Conservation (phyloP, 2,113 vertebrate species). For the Garra rufa region DNA sequence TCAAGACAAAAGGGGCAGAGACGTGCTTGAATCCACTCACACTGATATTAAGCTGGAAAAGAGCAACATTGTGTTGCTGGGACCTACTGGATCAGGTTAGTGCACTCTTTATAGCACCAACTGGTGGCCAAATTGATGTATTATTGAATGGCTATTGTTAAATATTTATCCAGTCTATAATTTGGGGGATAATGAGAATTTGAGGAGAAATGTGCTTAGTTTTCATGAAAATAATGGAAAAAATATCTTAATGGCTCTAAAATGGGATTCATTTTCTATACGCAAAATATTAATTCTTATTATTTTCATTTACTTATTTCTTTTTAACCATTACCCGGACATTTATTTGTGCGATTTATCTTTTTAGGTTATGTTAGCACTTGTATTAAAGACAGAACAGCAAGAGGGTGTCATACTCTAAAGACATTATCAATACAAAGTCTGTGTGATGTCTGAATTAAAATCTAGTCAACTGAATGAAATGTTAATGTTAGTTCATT, state of each 20-base stretch:
- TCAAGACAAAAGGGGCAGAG: constrained; percentile 92
- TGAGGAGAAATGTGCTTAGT: not conserved
- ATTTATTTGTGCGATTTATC: not conserved
- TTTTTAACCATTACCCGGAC: not conserved
- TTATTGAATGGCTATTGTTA: not conserved
- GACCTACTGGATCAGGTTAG: constrained; percentile 96
- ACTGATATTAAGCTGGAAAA: constrained; percentile 98
- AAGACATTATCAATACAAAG: not conserved
- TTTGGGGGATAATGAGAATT: not conserved
- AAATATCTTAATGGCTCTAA: not conserved
- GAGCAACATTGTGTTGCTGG: constrained; percentile 97
- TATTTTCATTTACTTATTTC: not conserved
- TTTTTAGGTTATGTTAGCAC: not conserved
- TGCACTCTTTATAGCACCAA: not conserved
- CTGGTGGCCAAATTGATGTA: not conserved
- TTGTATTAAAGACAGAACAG: not conserved
- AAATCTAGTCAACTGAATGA: not conserved
- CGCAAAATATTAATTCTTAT: not conserved
- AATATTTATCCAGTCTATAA: not conserved
- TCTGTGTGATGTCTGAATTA: not conserved
- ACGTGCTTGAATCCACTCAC: constrained; percentile 90
- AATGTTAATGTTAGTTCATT: not conserved
- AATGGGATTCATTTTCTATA: not conserved
- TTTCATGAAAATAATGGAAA: not conserved
- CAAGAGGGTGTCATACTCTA: not conserved